Conservation (phyloP, 2,797 vertebrate genomes). For the Hylomyscus alleni region DNA sequence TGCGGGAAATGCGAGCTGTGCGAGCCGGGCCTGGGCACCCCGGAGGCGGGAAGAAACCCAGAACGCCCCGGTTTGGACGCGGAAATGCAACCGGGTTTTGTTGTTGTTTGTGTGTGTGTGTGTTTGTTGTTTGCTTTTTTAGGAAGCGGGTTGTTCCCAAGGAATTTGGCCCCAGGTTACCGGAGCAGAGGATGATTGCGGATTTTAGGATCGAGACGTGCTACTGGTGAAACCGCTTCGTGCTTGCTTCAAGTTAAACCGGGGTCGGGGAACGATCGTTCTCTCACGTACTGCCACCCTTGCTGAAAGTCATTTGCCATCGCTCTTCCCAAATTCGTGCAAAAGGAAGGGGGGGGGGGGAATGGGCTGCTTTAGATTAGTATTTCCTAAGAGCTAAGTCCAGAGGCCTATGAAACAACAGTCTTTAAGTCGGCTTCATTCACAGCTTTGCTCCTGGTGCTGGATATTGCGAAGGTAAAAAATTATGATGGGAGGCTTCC, state of each 20-base stretch:
- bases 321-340: neutral
- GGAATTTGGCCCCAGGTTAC: neutral
- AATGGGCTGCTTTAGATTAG: neutral
- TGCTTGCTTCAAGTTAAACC: neutral
- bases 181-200: neutral
- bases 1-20: constrained; percentile 9
- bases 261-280: neutral
- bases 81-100: neutral
- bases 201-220: neutral
- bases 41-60: constrained; percentile 4
- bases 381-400: neutral
- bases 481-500: neutral
- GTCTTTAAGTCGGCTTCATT: neutral
- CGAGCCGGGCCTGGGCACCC: neutral
- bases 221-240: too few relatives aligned
- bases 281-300: neutral
- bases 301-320: neutral
- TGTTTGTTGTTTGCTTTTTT: neutral
- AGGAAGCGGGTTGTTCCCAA: neutral
- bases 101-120: too few relatives aligned
- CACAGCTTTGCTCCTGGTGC: neutral
- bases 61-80: too few relatives aligned
- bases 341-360: neutral
- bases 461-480: neutral
- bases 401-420: neutral